Evolutionary conservation across 2,113 vertebrate genomes (phyloP), one percentile per base, ranked within the genome.

Genomic region (Nannobrachium achirus): DNA sequence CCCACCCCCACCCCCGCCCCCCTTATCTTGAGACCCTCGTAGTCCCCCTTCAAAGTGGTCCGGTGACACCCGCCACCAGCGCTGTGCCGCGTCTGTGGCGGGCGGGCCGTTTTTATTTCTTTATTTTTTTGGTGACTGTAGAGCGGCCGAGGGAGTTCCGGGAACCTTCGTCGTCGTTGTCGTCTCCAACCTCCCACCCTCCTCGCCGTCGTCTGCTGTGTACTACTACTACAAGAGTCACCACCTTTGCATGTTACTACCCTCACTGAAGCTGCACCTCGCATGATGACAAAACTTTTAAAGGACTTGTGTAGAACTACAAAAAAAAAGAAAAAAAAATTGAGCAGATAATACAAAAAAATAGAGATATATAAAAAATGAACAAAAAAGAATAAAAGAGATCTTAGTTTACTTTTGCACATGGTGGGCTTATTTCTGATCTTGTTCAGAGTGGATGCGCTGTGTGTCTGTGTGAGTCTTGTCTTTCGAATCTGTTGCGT

Each of bases 201-300:
- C 63, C 25, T 33, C 25, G 6, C 77, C 76, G 79, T 59, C 38
- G 78, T 83, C 82, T 69, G 52, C 63, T 86, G 84, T 89, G 87
- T 91, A 85, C 69, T 69, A 83, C 75, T 72, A 83, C 65, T 60
- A 56, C 84, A 66, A 73, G 65, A 75, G 80, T 71, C 77, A 88
- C 86, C 72, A 89, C 88, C 88, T 79, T 33, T 88, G 92, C 92
- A 93, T 93, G 92, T 89, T n/a, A 69, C 82, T 89, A 83, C 86
- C 83, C 73, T 89, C 86, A 91, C 89, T 89, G 90, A 93, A 90
- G 88, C 89, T 92, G 90, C 90, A 92, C 90, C 90, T 88, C 87
- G 92, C 92, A 93, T 93, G 92, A 91, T 75, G 81, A 91, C 85
- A 88, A n/a, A 89, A 91, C 86, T 86, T 89, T 89, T 86, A 91